Conservation (phyloP, 1,140 invertebrate species). For the Laodelphax striatellus region DNA sequence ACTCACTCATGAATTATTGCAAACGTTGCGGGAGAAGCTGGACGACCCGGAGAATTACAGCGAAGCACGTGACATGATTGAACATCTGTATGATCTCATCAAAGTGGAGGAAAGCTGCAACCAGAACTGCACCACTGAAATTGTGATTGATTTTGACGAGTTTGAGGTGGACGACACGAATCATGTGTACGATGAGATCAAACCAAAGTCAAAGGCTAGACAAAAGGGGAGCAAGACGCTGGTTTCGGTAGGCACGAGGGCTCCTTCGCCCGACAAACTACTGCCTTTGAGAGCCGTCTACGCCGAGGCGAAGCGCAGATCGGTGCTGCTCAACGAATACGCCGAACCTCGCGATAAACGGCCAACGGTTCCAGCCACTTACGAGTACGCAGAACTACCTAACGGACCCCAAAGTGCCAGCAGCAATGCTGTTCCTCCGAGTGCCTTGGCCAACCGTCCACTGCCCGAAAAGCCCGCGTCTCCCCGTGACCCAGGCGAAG, state of each 20-base stretch:
- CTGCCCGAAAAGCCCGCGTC: constrained; percentile 57
- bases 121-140: constrained; percentile 33
- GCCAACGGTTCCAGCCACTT: constrained; percentile 17
- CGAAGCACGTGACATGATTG: constrained; percentile 63
- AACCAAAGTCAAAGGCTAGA: constrained; percentile 32
- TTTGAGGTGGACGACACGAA: constrained; percentile 30
- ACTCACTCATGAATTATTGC: constrained; percentile 57
- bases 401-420: neutral
- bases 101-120: constrained; percentile 60
- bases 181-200: constrained; percentile 50
- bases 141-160: constrained; percentile 28
- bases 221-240: constrained; percentile 25
- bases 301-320: neutral
- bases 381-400: constrained; percentile 39
- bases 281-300: constrained; percentile 26
- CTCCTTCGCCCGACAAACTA: constrained; percentile 48
- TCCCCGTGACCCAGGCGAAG: constrained; percentile 32
- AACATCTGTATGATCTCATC: constrained; percentile 63
- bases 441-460: constrained; percentile 52
- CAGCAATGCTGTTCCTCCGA: constrained; percentile 38
- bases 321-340: constrained; percentile 36
- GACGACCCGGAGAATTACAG: constrained; percentile 60
- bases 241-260: constrained; percentile 44
- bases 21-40: constrained; percentile 50
- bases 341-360: constrained; percentile 37